Evolutionary conservation across 92 coral and sea anemone species (phyloP), one percentile per base, ranked within the genome.

Genomic region (Diadumene lineata): DNA sequence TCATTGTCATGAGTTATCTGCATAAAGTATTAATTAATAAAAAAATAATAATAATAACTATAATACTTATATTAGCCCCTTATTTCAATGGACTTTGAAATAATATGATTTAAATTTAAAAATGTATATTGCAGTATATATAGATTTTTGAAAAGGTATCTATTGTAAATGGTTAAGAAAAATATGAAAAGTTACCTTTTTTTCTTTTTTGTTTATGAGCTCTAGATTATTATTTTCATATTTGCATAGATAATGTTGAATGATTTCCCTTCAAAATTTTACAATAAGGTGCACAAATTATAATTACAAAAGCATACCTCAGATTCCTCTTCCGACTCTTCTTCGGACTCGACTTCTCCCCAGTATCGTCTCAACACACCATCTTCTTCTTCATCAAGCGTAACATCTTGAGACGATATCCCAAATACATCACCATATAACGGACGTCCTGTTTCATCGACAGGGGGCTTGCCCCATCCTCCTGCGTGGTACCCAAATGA

Each of bases 381-480:
- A 56, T 96, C 99, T 65, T 92, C 97, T 31, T 96, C 99, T 57
- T 84, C 90, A 46, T 86, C 81, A 34, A 69, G 78, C 7, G 86
- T 79, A 21, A 78, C 84, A 60, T 96, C 99, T 19, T 86, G 70
- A 79, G 84, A 89, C 58, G 84, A 94, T 0, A 88, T 56, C 34
- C 99, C 99, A 50, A 96, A 96, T 64, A 92, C 99, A 66, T 96
- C 99, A 27, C 99, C 99, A 64, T 96, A 96, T 50, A 96, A 85
- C 23, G 99, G 99, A 24, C 96, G 84, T 2, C 97, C 97, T 15
- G 92, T 91, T 76, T 96, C 99, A 64, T 96, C 99, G 33, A 96
- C 99, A 7, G 99, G 99, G 34, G 99, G 99, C 69, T 96, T 96
- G 9, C 99, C 99, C 99, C 99, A 96, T 31, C 99, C 97, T 30